Percentiles rank a stretch among this genome's conserved stretches.
Evolutionary conservation across 1,140 invertebrate species (phyloP).

Genomic region (Sinonovacula constricta): DNA sequence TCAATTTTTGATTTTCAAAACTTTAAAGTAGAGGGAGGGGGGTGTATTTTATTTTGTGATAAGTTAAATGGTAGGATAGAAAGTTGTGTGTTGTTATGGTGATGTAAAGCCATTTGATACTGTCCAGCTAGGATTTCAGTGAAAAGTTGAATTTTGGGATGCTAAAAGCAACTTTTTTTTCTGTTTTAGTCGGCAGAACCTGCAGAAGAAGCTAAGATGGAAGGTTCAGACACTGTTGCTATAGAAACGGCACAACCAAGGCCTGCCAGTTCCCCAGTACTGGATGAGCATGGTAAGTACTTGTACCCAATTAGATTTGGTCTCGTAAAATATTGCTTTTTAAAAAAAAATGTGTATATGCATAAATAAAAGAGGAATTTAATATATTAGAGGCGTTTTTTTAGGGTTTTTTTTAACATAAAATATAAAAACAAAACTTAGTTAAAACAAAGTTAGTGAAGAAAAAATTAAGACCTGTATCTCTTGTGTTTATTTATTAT

Average conservation of each 20-base stretch:
- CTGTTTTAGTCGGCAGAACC: slow-evolving; percentile 56
- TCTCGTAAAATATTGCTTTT: slow-evolving; percentile 14
- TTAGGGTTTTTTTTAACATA: background rate
- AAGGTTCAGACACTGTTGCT: slow-evolving; percentile 24
- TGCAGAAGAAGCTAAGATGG: slow-evolving; percentile 50
- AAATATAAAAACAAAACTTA: background rate
- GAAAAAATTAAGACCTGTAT: no score
- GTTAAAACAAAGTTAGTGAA: no score
- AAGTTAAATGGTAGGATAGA: no score
- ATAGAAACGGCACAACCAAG: slow-evolving; percentile 40
- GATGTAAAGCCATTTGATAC: no score
- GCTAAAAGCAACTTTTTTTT: no score
- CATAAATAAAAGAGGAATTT: background rate
- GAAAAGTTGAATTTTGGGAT: no score
- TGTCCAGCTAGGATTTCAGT: no score
- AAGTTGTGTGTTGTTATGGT: no score
- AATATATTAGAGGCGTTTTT: background rate
- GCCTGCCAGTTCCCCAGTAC: background rate
- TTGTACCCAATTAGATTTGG: background rate
- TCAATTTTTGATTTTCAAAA: no score
- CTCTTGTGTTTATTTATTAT: no score
- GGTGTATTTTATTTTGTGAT: no score
- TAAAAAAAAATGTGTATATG: slow-evolving; percentile 8
- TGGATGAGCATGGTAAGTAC: background rate
- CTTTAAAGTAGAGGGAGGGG: no score